Evolutionary conservation across 2,888 invertebrate genomes (phyloP).

Genomic region (Ischnura elegans): DNA sequence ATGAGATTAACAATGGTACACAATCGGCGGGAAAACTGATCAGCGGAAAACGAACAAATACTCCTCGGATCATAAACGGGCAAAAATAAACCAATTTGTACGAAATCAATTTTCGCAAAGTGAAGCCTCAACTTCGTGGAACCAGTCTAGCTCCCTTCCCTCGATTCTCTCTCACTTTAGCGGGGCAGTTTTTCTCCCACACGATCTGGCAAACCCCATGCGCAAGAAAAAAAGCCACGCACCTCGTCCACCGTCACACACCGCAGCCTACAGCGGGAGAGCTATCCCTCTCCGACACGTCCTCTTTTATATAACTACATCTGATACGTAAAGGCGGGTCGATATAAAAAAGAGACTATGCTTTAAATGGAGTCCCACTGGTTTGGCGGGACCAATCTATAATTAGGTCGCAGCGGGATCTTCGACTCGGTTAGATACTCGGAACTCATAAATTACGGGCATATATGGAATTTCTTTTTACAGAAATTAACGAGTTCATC

Average conservation of each 20-base stretch:
- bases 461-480: not conserved
- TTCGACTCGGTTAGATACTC: slow-evolving; percentile 18
- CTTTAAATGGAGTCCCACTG: not conserved
- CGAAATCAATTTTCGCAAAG: too few species aligned
- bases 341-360: not conserved
- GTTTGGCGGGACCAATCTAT: slow-evolving; percentile 36
- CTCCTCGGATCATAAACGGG: too few species aligned
- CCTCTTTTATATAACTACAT: slow-evolving; percentile 36
- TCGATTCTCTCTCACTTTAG: not conserved
- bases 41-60: too few species aligned
- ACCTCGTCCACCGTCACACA: not conserved
- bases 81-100: too few species aligned
- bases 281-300: slow-evolving; percentile 22
- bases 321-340: slow-evolving; percentile 23
- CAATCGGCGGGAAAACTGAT: too few species aligned
- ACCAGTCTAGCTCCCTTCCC: not conserved
- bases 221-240: not conserved
- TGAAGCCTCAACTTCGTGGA: not conserved
- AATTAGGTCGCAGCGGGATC: not conserved
- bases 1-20: too few species aligned
- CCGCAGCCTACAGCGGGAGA: not conserved
- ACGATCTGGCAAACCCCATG: not conserved
- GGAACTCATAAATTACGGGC: not conserved
- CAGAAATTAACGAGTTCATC: not conserved
- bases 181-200: not conserved